Evolutionary conservation across 1,140 invertebrate genomes (phyloP).

Genomic region (Caerostris extrusa): DNA sequence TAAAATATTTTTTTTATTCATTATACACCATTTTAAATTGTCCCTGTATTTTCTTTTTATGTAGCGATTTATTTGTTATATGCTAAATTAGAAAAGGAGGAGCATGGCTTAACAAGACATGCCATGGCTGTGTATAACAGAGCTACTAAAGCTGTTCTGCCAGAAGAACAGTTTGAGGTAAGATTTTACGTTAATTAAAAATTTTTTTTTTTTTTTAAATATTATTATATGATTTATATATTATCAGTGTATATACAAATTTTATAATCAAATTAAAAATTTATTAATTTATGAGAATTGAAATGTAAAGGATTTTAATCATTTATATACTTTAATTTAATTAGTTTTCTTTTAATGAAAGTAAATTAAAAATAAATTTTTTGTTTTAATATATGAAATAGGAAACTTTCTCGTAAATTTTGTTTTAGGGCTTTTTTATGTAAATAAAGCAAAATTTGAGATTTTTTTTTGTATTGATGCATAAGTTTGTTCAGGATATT

Average conservation of each 20-base stretch:
- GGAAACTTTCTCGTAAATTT: too few relatives aligned
- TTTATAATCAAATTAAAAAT: neutral
- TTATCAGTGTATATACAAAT: neutral
- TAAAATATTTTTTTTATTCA: too few relatives aligned
- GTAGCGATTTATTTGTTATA: constrained; percentile 95
- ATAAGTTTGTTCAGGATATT: too few relatives aligned
- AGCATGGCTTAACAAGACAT: constrained; percentile 97
- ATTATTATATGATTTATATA: neutral
- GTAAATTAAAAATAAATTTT: neutral
- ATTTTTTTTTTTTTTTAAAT: too few relatives aligned
- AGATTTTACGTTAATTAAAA: neutral
- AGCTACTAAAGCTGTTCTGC: constrained; percentile 93
- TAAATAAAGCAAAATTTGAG: too few relatives aligned
- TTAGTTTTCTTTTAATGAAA: neutral
- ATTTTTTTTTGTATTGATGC: too few relatives aligned
- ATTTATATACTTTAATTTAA: neutral
- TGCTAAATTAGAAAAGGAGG: constrained; percentile 98
- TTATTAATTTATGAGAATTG: neutral
- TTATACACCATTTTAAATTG: too few relatives aligned
- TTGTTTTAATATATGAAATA: neutral
- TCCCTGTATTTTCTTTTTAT: constrained; percentile 1
- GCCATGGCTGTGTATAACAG: constrained; percentile 99
- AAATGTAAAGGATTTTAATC: too few relatives aligned
- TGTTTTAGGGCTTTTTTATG: too few relatives aligned
- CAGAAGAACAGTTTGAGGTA: constrained; percentile 95